Evolutionary conservation across 2,888 invertebrate species (phyloP).

Genomic region (Hesperia comma): DNA sequence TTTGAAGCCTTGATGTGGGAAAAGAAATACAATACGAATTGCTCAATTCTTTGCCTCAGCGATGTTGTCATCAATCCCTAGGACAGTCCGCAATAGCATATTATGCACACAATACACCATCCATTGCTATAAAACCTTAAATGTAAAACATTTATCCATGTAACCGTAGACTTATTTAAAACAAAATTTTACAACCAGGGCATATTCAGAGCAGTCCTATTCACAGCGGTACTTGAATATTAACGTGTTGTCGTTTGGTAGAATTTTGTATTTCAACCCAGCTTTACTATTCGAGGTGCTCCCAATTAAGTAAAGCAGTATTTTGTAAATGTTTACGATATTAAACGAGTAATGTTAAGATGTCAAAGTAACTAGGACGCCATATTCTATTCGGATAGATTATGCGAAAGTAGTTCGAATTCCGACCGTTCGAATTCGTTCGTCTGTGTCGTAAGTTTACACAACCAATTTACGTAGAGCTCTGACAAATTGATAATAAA

Average conservation of each 20-base stretch:
- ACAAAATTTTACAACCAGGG: conserved; percentile 20
- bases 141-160: too few relatives aligned
- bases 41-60: conserved; percentile 14
- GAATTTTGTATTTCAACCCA: conserved; percentile 15
- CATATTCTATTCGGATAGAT: conserved; percentile 72
- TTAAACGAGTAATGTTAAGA: background rate
- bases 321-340: conserved; percentile 19
- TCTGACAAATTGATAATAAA: conserved; percentile 59
- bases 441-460: conserved; percentile 70
- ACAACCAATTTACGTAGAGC: conserved; percentile 61
- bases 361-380: conserved; percentile 62
- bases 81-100: background rate
- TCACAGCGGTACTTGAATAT: conserved; percentile 21
- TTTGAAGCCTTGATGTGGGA: too few relatives aligned
- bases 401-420: conserved; percentile 83
- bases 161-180: conserved; percentile 22
- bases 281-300: conserved; percentile 15
- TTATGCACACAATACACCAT: too few relatives aligned
- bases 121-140: too few relatives aligned
- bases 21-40: too few relatives aligned
- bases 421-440: conserved; percentile 68
- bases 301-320: background rate
- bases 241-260: conserved; percentile 2
- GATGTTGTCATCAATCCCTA: conserved; percentile 23
- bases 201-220: conserved; percentile 29